phyloP scores from a whole-genome alignment of 2,113 vertebrate genomes.

The Nicator chloris region DNA sequence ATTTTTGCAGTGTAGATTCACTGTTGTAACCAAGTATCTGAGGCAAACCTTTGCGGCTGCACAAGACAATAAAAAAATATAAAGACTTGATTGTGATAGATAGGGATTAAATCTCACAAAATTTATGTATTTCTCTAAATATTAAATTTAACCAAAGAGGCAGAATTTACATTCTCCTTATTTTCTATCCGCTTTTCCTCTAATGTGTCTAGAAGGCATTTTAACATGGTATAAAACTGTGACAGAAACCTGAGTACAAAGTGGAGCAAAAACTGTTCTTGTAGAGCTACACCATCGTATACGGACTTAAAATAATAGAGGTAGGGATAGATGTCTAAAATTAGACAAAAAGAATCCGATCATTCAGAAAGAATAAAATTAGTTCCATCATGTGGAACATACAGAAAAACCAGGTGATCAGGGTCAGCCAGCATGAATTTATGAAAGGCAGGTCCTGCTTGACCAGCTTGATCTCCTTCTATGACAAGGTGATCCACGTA shows the following conservation, averaged over 20 bases:
- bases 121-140: not conserved
- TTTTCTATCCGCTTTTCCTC: not conserved
- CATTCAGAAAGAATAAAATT: not conserved
- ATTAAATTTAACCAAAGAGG: not conserved
- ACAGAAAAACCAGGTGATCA: not conserved
- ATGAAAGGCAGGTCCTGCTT: not conserved
- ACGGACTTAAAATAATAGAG: not conserved
- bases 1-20: not conserved
- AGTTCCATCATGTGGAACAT: not conserved
- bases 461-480: not conserved
- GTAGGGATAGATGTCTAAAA: not conserved
- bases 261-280: not conserved
- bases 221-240: not conserved
- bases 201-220: not conserved
- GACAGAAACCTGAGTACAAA: not conserved
- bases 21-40: not conserved
- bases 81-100: not conserved
- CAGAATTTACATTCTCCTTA: not conserved
- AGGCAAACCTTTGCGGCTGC: not conserved
- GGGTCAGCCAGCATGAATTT: not conserved
- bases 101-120: not conserved
- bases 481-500: not conserved
- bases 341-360: not conserved
- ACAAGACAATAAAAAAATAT: not conserved
- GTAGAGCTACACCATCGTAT: not conserved